Evolutionary conservation across 2,888 invertebrate species (phyloP), one percentile per base, ranked within the genome.

Genomic region (Polydrusus cervinus): DNA sequence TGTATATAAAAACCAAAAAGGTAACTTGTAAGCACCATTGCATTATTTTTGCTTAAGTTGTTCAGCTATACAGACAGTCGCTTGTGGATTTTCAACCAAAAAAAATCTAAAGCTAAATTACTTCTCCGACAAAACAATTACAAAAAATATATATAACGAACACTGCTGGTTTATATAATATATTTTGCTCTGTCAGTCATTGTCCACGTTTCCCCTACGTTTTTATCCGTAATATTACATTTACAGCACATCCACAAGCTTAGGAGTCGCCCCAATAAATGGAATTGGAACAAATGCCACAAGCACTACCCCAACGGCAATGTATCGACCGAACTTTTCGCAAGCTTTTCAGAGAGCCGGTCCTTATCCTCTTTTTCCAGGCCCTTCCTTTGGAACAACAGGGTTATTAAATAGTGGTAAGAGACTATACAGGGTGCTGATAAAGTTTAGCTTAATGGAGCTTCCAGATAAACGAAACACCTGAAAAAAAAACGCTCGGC

Each of bases 281-380:
- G 87, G 87, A 43, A 83, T 87, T 72, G 87, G 87, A 55, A 85
- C 86, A 7, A 89, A 89, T 83, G 88, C 87, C 68, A 83, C 86
- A 80, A 88, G 87, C 65, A 83, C 86, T 49, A 89, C 89, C 67
- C 90, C 90, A 13, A 90, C 90, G 75, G 92, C 93, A 67, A 88
- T 93, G 87, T 93, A 93, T 88, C 89, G 93, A 87, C 93, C 93
- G 57, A 91, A 93, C 81, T 93, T 93, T 86, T 91, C 92, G 57
- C 92, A 91, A 83, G 92, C 93, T 30, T 93, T 93, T 83, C 93
- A 93, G 74, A 90, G 92, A 64, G 88, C 90, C 45, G 89, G 89
- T 18, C 88, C 89, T 14, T 89, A 89, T 80, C 89, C 89, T 6
- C 87, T 87, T 38, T 88, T 88, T 81, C 87, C 87, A 2, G 87